Base-by-base conservation (phyloP, 2,113 vertebrate species). In the Damaliscus lunatus region DNA sequence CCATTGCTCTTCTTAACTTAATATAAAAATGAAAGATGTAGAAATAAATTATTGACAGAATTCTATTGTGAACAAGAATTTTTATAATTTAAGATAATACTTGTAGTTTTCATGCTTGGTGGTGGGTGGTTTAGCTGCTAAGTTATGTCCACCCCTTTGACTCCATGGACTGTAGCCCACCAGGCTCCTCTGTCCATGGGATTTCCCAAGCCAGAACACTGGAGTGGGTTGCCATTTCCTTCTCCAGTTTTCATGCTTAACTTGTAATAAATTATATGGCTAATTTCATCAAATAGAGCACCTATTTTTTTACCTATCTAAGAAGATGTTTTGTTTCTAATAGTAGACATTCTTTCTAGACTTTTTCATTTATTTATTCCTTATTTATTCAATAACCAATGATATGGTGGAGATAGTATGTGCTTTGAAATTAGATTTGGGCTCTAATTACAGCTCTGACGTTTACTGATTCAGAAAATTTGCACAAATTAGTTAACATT, bases 31-130 rank as follows among this genome's bases (percentile, higher is more conserved):
- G 43, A 97, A 96, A 97, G 40, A 77, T 94, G 62, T 1, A 3
- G 40, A 95, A 4, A 82, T 98, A 95, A 53, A 93, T 88, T 91
- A 95, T 74, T 57, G 36, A 36, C 59, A 53, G 84, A 98, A 97
- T 53, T 98, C 96, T 84, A 90, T 85, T 89, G 50, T 40, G 91
- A 98, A 93, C 6, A 71, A 97, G 7, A 64, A 74, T 33, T 91
- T 91, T 52, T 96, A 62, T 95, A 95, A 82, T 95, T 94, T 31
- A 94, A 96, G 36, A 12, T 67, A 93, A 92, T 53, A 94, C 96
- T 93, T 95, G 33, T n/a, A 92, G 78, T 92, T 96, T 89, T 6
- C 50, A 4, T 1, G 23, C 13, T 71, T 52, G 19, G 19, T 40
- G 67, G 67, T 74, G n/a, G 3, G 67, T 74, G 10, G n/a, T 74